These are phyloP conservation scores for Heteractis magnifica DNA, from an alignment of 92 coral and sea anemone genomes.

Conservation along the genomic window DNA sequence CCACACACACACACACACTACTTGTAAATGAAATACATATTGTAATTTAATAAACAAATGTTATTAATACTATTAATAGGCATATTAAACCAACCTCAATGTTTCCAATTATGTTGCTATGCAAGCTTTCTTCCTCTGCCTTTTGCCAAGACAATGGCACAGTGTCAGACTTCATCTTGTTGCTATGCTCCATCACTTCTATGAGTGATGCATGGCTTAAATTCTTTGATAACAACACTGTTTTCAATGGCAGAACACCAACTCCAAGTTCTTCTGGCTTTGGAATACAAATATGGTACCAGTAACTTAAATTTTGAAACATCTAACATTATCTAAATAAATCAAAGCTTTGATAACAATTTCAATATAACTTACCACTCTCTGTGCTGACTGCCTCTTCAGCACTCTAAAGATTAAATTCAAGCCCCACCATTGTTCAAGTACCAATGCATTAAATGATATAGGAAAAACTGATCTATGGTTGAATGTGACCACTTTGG, in stretches of 20 bases:
- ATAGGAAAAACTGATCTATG: slow-evolving; percentile 96
- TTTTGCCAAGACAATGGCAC: slow-evolving; percentile 9
- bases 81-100: slow-evolving; percentile 29
- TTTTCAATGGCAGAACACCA: slow-evolving; percentile 65
- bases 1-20: no score
- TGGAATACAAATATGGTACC: neutral
- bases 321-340: neutral
- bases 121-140: slow-evolving; percentile 12
- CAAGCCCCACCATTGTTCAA: slow-evolving; percentile 77
- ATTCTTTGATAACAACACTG: slow-evolving; percentile 68
- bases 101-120: slow-evolving; percentile 22
- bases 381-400: slow-evolving; percentile 73
- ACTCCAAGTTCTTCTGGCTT: slow-evolving; percentile 78
- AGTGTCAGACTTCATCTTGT: neutral
- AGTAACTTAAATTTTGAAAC: neutral
- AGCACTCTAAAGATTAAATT: slow-evolving; percentile 68
- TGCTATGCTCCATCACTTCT: slow-evolving; percentile 43
- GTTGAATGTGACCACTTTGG: slow-evolving; percentile 76
- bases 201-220: slow-evolving; percentile 51
- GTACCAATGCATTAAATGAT: slow-evolving; percentile 77
- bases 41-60: neutral
- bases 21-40: neutral
- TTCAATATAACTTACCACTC: slow-evolving; percentile 49
- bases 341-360: neutral
- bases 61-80: neutral